Conservation (phyloP, 1,140 invertebrate genomes). For the Apis laboriosa region DNA sequence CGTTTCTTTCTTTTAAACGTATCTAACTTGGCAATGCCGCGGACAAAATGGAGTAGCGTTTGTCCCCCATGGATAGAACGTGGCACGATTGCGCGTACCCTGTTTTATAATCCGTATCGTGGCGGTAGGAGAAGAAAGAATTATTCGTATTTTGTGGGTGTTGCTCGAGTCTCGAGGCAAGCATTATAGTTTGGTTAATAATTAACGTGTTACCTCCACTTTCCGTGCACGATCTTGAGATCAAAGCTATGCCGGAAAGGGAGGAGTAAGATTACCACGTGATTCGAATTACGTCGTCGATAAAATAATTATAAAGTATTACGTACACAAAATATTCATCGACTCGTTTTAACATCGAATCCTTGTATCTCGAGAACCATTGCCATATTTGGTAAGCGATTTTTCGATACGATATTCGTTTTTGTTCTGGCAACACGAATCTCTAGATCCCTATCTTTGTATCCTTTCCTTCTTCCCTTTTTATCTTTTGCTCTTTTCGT, state of each 20-base stretch:
- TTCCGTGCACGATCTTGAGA: background rate
- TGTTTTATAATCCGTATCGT: slow-evolving; percentile 46
- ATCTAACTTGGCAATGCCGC: too few species aligned
- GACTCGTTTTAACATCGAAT: slow-evolving; percentile 64
- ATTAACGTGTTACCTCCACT: slow-evolving; percentile 10
- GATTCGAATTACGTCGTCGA: background rate
- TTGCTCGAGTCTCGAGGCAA: background rate
- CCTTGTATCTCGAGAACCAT: slow-evolving; percentile 63
- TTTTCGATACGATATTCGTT: too few species aligned
- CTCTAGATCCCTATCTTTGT: too few species aligned
- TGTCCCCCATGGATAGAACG: background rate
- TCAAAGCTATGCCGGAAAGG: background rate
- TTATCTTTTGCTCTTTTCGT: too few species aligned
- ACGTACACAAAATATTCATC: background rate
- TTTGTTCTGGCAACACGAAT: too few species aligned
- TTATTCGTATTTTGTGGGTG: slow-evolving; percentile 17
- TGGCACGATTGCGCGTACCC: too few species aligned
- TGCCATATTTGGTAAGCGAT: background rate
- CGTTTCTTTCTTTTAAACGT: background rate
- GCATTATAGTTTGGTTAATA: background rate
- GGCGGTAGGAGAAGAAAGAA: slow-evolving; percentile 50
- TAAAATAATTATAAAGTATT: background rate
- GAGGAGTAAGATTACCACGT: background rate
- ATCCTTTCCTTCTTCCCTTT: too few species aligned
- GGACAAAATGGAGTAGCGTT: background rate